Percentiles rank a stretch among this genome's conserved stretches.
Conservation (phyloP, 1,140 invertebrate genomes). For the Atta texana region DNA sequence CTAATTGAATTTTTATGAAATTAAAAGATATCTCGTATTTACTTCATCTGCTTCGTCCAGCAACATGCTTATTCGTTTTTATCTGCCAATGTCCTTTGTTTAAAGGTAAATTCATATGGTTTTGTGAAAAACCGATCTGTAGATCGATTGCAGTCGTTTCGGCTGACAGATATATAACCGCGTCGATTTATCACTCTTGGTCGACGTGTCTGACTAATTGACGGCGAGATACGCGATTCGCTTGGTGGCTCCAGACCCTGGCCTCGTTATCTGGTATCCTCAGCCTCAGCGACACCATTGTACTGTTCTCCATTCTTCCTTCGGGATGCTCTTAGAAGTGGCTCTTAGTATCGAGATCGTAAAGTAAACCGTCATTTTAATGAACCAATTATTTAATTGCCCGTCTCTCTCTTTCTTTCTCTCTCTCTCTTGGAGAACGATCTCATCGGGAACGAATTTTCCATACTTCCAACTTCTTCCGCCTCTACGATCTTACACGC, state of each 20-base stretch:
- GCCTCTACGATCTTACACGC: conserved; percentile 8
- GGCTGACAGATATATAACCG: not conserved
- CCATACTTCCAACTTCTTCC: not conserved
- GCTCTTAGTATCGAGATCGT: conserved; percentile 38
- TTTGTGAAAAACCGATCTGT: not conserved
- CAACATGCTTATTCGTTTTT: not conserved
- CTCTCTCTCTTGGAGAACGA: not conserved
- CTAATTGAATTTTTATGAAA: conserved; percentile 4
- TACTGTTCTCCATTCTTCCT: conserved; percentile 18
- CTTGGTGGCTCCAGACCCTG: not conserved
- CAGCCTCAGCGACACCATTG: not conserved
- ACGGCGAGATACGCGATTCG: conserved; percentile 75
- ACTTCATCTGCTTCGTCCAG: not conserved
- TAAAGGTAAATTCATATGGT: not conserved
- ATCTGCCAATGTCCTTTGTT: not conserved
- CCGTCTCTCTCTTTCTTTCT: not conserved
- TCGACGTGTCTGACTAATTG: conserved; percentile 78
- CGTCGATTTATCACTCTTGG: conserved; percentile 74
- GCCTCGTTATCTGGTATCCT: conserved; percentile 53
- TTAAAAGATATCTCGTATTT: conserved; percentile 1
- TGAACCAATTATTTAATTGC: conserved; percentile 80
- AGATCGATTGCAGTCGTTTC: conserved; percentile 22
- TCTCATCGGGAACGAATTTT: conserved; percentile 1
- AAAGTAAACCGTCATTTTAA: conserved; percentile 72
- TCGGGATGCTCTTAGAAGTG: conserved; percentile 54